phyloP scores from a whole-genome alignment of 2,888 invertebrate species.

The Drosophila prostipennis region DNA sequence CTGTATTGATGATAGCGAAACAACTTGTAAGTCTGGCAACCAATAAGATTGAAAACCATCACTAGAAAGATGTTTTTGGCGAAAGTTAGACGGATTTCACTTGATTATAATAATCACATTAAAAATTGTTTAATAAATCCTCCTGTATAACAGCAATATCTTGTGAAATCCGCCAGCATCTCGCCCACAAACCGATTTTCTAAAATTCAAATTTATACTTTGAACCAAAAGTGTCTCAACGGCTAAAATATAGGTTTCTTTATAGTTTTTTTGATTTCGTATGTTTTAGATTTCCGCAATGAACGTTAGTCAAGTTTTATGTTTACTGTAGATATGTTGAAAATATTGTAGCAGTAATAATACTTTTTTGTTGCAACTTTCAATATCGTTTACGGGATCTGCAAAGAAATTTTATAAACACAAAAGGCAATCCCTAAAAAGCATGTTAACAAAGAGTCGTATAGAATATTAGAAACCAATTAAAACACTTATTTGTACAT shows the following conservation, averaged over 20 bases:
- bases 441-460: constrained; percentile 62
- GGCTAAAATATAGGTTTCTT: constrained; percentile 58
- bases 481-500: constrained; percentile 57
- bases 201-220: constrained; percentile 51
- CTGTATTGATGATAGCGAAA: constrained; percentile 98
- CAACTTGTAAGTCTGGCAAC: constrained; percentile 92
- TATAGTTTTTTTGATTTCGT: constrained; percentile 24
- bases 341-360: constrained; percentile 40
- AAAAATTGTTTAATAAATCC: background rate
- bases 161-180: constrained; percentile 36
- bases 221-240: constrained; percentile 80
- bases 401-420: constrained; percentile 46
- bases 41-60: constrained; percentile 21
- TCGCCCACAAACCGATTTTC: constrained; percentile 37
- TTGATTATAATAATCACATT: background rate
- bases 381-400: constrained; percentile 27
- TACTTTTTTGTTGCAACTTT: constrained; percentile 60
- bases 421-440: constrained; percentile 37
- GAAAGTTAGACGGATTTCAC: constrained; percentile 5
- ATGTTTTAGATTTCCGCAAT: constrained; percentile 43
- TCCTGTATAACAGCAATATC: background rate
- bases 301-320: constrained; percentile 68
- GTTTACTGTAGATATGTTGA: constrained; percentile 54
- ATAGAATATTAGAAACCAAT: constrained; percentile 34
- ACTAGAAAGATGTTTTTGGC: constrained; percentile 1